A percentile compares a stretch with the other conserved stretches of the same genome.
Conservation (phyloP, 2,797 vertebrate species). For the Pseudomugil gertrudae region DNA sequence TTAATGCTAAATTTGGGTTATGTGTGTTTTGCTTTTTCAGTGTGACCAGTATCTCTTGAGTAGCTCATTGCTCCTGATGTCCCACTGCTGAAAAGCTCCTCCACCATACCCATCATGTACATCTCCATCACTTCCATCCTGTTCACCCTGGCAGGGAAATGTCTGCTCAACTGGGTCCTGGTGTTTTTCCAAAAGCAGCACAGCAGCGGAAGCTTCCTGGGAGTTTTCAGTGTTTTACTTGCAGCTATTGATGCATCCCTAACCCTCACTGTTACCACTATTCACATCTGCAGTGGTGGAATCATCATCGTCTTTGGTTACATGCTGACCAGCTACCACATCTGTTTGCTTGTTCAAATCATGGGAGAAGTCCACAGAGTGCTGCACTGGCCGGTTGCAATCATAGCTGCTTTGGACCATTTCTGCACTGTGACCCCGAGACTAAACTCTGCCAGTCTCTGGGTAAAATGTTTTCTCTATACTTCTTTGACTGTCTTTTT, state of each 20-base stretch:
- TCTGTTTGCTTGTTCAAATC: conserved; percentile 86
- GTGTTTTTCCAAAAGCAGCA: conserved; percentile 74
- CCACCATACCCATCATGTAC: conserved; percentile 45
- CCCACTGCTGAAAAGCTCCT: background rate
- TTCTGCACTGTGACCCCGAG: conserved; percentile 66
- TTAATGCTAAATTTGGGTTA: background rate
- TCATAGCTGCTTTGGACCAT: conserved; percentile 81
- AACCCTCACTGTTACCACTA: conserved; percentile 65
- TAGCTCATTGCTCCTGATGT: background rate
- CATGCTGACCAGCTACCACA: conserved; percentile 83
- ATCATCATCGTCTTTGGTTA: conserved; percentile 66
- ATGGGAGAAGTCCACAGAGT: conserved; percentile 72
- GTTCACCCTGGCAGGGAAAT: conserved; percentile 83
- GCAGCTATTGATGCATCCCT: conserved; percentile 78
- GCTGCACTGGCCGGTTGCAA: conserved; percentile 82
- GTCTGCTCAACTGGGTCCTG: conserved; percentile 80
- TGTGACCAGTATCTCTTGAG: background rate
- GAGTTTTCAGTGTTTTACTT: conserved; percentile 84
- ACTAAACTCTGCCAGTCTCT: conserved; percentile 10
- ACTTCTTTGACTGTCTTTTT: conserved; percentile 53
- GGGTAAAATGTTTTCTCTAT: conserved; percentile 57
- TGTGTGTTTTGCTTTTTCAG: background rate
- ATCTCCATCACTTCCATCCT: conserved; percentile 56
- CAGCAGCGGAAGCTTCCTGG: conserved; percentile 79
- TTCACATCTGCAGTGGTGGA: conserved; percentile 78